phyloP scores from a whole-genome alignment of 1,140 invertebrate genomes.

The Brachionus koreanus region DNA sequence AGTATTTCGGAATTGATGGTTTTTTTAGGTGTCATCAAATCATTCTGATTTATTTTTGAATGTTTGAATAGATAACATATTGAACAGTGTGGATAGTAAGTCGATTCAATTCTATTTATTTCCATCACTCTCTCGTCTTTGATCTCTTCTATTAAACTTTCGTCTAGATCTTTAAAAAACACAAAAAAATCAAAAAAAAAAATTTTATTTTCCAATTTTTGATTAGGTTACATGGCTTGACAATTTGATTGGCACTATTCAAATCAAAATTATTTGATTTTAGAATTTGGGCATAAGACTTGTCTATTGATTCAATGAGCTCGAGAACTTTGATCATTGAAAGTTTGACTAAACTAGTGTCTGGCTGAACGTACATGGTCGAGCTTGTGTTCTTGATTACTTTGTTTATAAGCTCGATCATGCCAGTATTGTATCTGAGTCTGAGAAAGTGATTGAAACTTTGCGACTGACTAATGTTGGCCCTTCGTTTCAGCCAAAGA shows the following conservation, averaged over 20 bases:
- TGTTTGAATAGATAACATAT: conserved; percentile 58
- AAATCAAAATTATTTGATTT: background rate
- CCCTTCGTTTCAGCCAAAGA: conserved; percentile 60
- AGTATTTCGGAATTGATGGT: conserved; percentile 50
- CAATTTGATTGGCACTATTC: background rate
- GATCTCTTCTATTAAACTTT: conserved; percentile 45
- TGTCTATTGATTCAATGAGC: background rate
- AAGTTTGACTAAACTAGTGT: background rate
- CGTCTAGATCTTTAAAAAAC: background rate
- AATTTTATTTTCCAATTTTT: background rate
- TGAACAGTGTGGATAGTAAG: conserved; percentile 55
- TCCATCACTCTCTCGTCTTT: conserved; percentile 53
- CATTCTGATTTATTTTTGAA: conserved; percentile 17
- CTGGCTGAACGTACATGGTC: background rate
- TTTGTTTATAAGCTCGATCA: background rate
- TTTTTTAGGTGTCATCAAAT: conserved; percentile 34
- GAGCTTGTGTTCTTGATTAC: background rate
- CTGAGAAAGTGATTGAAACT: background rate
- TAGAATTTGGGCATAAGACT: background rate
- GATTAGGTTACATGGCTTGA: background rate
- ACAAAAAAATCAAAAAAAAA: too few relatives aligned
- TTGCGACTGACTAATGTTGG: background rate
- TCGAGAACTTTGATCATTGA: background rate
- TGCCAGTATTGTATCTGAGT: background rate
- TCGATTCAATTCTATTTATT: conserved; percentile 52